Conservation (phyloP, 30 jellyfish, hydroid and myxozoan genomes). For the Hydra vulgaris region DNA sequence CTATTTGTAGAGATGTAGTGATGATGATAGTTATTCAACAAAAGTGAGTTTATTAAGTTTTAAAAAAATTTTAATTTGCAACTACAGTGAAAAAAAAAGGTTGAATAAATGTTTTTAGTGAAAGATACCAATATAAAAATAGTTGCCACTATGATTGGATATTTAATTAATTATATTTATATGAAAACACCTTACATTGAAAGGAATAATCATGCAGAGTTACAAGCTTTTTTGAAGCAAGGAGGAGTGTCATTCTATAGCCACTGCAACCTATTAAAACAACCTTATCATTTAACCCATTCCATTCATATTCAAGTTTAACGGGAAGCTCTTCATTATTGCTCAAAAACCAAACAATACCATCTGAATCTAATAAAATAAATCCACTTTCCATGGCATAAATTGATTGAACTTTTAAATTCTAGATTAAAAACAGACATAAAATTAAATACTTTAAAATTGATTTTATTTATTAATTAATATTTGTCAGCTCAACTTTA, state of each 20-base stretch:
- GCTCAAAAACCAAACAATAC: constrained; percentile 19
- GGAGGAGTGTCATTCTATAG: constrained; percentile 44
- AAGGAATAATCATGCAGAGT: constrained; percentile 50
- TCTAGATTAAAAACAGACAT: not conserved
- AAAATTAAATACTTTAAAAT: no score
- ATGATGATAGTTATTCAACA: no score
- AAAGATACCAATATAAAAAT: no score
- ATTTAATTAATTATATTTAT: no score
- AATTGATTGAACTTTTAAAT: not conserved
- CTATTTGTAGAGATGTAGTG: no score
- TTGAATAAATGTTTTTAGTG: no score
- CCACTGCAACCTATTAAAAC: constrained; percentile 23
- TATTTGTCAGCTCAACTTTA: no score
- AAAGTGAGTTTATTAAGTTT: no score
- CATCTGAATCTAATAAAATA: constrained; percentile 4
- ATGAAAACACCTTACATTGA: constrained; percentile 14
- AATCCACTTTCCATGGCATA: constrained; percentile 28
- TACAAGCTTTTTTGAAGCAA: constrained; percentile 34
- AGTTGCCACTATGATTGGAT: no score
- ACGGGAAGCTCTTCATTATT: not conserved
- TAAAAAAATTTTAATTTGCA: no score
- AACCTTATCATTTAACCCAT: constrained; percentile 23
- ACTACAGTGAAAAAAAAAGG: no score
- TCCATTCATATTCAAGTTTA: constrained; percentile 14
- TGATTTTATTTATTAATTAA: no score